Base-by-base conservation (phyloP, 2,888 invertebrate genomes). In the Argynnis bischoffii region DNA sequence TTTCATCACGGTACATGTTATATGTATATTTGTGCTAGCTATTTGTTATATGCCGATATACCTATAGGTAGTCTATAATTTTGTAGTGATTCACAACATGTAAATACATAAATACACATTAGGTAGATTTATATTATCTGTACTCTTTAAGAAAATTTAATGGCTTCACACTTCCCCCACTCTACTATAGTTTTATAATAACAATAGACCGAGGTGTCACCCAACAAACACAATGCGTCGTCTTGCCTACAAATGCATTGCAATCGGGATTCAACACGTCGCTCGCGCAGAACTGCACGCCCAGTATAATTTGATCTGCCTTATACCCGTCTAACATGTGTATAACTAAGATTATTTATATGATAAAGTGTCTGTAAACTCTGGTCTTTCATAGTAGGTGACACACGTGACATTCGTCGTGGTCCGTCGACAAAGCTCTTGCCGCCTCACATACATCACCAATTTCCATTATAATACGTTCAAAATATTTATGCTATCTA, bases 401-500 rank as follows among this genome's bases (percentile, higher is more conserved):
- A 73, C 80, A 79, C 82, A 82, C 78, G 81, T 76, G 78, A 78
- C 84, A 89, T 90, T 90, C 81, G 90, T 88, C 82, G 83, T 88
- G 90, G 85, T 86, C 67, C 68, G 65, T 74, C 73, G 75, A 92
- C 91, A 92, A 91, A 83, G 80, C 80, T 76, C 74, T 79, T 77
- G 80, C 82, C 79, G 82, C 79, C 80, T 81, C 78, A 78, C 83
- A 82, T 78, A 80, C 85, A 79, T 83, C 78, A 77, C 82, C 76
- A 79, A 92, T 92, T 92, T 85, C 85, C 90, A 92, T 92, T 81
- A 91, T 88, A 92, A 92, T 92, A 81, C 87, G 85, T 81, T 86
- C 83, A 88, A 89, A 88, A 89, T 89, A 84, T 88, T 87, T 87
- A 83, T 88, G 88, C 86, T 85, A 88, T 90, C 84, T 86, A 83